phyloP scores from a whole-genome alignment of 2,888 invertebrate genomes.

The Phorcus lineatus region DNA sequence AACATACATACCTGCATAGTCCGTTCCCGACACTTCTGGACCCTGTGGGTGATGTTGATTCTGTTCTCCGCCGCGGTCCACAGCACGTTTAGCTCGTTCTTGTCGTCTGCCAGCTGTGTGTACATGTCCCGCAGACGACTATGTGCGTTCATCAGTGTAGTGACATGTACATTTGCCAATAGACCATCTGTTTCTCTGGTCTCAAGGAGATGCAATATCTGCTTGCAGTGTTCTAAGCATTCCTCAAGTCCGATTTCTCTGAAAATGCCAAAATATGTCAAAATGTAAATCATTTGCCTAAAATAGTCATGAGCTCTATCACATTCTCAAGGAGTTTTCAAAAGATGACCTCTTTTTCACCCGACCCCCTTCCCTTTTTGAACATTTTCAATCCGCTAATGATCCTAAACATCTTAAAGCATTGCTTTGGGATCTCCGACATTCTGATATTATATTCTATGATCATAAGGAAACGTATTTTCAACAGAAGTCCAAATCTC shows the following conservation, averaged over 20 bases:
- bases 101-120: constrained; percentile 26
- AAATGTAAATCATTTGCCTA: too few species aligned
- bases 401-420: too few species aligned
- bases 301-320: not conserved
- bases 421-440: too few species aligned
- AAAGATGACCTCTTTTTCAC: too few species aligned
- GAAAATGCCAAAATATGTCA: not conserved
- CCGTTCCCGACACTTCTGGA: constrained; percentile 23
- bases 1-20: constrained; percentile 15
- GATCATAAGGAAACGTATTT: too few species aligned
- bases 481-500: too few species aligned
- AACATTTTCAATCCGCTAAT: too few species aligned
- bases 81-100: constrained; percentile 32
- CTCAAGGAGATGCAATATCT: constrained; percentile 46
- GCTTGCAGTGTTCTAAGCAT: constrained; percentile 44
- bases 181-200: constrained; percentile 41
- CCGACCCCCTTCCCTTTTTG: too few species aligned
- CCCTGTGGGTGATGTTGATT: constrained; percentile 17
- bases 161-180: constrained; percentile 34
- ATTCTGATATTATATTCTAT: too few species aligned
- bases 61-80: constrained; percentile 37
- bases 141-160: constrained; percentile 33
- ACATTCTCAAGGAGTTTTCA: too few species aligned
- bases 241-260: constrained; percentile 52
- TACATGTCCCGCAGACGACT: constrained; percentile 30